Evolutionary conservation across 2,888 invertebrate species (phyloP).

Genomic region (Nemoura dubitans): DNA sequence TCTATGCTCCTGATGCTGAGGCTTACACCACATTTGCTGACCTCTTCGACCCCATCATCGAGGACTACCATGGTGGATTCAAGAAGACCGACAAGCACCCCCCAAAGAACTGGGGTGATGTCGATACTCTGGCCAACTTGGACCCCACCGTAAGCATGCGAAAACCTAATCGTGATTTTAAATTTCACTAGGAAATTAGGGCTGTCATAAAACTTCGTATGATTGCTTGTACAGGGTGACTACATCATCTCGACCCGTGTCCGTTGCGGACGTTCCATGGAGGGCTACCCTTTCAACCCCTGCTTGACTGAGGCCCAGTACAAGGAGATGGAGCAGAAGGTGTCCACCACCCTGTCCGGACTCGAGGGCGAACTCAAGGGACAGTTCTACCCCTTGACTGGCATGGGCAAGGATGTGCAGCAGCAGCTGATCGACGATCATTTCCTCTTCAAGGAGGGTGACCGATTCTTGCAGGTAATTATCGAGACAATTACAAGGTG

Average conservation of each 20-base stretch:
- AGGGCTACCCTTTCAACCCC: constrained; percentile 96
- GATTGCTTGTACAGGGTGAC: constrained; percentile 66
- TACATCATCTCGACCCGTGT: constrained; percentile 96
- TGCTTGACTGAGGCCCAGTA: constrained; percentile 96
- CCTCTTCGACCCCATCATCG: constrained; percentile 97
- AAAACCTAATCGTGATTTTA: not conserved
- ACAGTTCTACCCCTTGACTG: constrained; percentile 93
- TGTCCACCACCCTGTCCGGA: constrained; percentile 81
- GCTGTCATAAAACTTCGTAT: not conserved
- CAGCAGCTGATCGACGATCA: constrained; percentile 97
- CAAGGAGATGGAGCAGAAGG: constrained; percentile 96
- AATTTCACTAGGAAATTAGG: no score
- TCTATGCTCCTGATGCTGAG: constrained; percentile 98
- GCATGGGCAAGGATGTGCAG: constrained; percentile 95
- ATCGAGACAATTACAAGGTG: constrained; percentile 18
- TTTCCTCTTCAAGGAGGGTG: constrained; percentile 98
- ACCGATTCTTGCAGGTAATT: constrained; percentile 75
- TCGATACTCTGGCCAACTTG: constrained; percentile 87
- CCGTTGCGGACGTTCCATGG: constrained; percentile 91
- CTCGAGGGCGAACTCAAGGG: constrained; percentile 92
- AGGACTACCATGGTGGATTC: constrained; percentile 96
- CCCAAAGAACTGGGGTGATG: constrained; percentile 92
- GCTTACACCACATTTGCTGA: constrained; percentile 91
- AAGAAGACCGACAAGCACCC: constrained; percentile 95
- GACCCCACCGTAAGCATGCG: constrained; percentile 75